These are phyloP conservation scores for Pristionchus pacificus DNA, from an alignment of 1,140 invertebrate genomes.

Conservation along the genomic window DNA sequence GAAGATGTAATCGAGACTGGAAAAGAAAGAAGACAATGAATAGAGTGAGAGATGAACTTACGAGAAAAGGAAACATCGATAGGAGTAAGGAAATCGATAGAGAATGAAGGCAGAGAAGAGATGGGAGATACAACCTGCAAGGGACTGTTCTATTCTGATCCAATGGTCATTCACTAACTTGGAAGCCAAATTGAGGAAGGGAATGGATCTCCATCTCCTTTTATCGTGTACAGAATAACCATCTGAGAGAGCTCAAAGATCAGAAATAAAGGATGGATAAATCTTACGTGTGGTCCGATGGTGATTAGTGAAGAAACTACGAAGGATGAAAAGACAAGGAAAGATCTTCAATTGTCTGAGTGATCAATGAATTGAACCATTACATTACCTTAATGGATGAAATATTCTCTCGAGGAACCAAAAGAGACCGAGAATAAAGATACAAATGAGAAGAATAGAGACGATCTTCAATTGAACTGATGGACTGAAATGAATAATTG, in stretches of 20 bases:
- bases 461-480: constrained; percentile 26
- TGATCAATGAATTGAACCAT: not conserved
- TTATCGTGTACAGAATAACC: constrained; percentile 45
- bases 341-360: constrained; percentile 25
- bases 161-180: constrained; percentile 34
- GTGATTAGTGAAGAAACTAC: constrained; percentile 48
- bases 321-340: constrained; percentile 45
- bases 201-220: constrained; percentile 38
- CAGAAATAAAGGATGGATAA: not conserved
- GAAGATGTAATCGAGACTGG: constrained; percentile 37
- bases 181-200: constrained; percentile 55
- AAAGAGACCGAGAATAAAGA: constrained; percentile 39
- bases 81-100: constrained; percentile 51
- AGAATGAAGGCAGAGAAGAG: constrained; percentile 50
- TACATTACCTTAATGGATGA: constrained; percentile 1
- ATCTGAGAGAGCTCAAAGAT: constrained; percentile 38
- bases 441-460: constrained; percentile 31
- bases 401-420: constrained; percentile 47
- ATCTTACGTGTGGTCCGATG: constrained; percentile 53
- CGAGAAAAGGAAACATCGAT: constrained; percentile 41
- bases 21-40: constrained; percentile 20
- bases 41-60: constrained; percentile 22
- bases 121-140: constrained; percentile 49
- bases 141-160: constrained; percentile 4
- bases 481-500: constrained; percentile 13